Percentiles rank a stretch among this genome's conserved stretches.
These are phyloP conservation scores for Artibeus lituratus DNA, from an alignment of 2,797 vertebrate genomes.

Conservation along the genomic window DNA sequence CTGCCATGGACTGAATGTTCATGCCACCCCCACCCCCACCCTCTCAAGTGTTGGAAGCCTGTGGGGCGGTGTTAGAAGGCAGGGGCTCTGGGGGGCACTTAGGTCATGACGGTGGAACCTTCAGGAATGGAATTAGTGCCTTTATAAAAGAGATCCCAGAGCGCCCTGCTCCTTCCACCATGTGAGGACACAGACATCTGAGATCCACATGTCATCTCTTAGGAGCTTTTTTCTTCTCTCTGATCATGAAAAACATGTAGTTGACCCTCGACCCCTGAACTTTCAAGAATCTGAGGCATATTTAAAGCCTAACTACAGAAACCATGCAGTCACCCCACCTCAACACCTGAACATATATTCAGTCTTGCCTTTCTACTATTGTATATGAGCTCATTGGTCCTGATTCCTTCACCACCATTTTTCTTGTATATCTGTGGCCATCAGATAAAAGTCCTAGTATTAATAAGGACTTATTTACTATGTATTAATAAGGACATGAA, in stretches of 20 bases:
- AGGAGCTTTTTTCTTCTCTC: not conserved
- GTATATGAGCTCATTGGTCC: not conserved
- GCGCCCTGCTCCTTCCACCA: not conserved
- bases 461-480: too few species aligned
- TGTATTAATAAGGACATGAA: not conserved
- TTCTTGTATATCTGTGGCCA: not conserved
- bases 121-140: not conserved
- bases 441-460: not conserved
- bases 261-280: not conserved
- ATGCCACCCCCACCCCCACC: not conserved
- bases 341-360: not conserved
- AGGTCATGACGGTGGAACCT: not conserved
- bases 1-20: not conserved
- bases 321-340: not conserved
- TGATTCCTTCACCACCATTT: not conserved
- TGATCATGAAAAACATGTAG: not conserved
- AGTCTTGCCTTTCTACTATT: not conserved
- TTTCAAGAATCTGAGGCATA: not conserved
- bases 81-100: not conserved
- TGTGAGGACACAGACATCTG: not conserved
- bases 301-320: not conserved
- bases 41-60: not conserved
- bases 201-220: not conserved
- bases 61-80: not conserved
- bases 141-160: not conserved